phyloP scores from a whole-genome alignment of 2,113 vertebrate genomes.

The Perca fluviatilis region DNA sequence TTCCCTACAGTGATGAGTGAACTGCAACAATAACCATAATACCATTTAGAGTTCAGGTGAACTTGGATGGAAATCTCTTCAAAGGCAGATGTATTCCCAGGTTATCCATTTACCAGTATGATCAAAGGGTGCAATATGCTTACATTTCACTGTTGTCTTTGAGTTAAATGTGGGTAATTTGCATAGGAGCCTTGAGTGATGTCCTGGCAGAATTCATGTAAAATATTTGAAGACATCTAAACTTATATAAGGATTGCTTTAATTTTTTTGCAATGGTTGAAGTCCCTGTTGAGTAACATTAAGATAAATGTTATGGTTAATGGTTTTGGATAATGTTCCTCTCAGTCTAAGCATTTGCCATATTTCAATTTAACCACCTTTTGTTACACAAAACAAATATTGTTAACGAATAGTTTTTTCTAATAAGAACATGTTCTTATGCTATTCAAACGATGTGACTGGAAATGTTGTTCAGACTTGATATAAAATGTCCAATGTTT shows the following conservation, averaged over 20 bases:
- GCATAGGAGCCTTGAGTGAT: slow-evolving; percentile 32
- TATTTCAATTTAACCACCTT: slow-evolving; percentile 27
- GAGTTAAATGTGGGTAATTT: slow-evolving; percentile 35
- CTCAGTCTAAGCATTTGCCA: slow-evolving; percentile 4
- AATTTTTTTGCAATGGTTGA: not conserved
- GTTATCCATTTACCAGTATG: slow-evolving; percentile 38
- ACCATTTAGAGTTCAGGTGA: not conserved
- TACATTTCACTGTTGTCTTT: slow-evolving; percentile 21
- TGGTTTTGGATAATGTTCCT: slow-evolving; percentile 17
- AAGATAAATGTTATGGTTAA: not conserved
- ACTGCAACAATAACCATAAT: not conserved
- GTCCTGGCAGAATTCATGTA: slow-evolving; percentile 1
- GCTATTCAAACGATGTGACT: not conserved
- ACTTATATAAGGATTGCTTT: slow-evolving; percentile 2
- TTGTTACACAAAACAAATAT: slow-evolving; percentile 13
- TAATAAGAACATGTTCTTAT: not conserved
- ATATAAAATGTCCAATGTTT: slow-evolving; percentile 30
- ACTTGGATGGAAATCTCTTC: not conserved
- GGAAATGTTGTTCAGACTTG: slow-evolving; percentile 17
- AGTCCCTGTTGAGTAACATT: slow-evolving; percentile 23
- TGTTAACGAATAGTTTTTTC: too few relatives aligned
- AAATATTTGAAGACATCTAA: slow-evolving; percentile 34
- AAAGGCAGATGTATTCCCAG: slow-evolving; percentile 8
- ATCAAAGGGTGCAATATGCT: slow-evolving; percentile 51
- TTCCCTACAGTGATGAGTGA: not conserved